Percentiles rank a stretch among this genome's conserved stretches.
Evolutionary conservation across 2,113 vertebrate genomes (phyloP).

Genomic region (Rhea americana): DNA sequence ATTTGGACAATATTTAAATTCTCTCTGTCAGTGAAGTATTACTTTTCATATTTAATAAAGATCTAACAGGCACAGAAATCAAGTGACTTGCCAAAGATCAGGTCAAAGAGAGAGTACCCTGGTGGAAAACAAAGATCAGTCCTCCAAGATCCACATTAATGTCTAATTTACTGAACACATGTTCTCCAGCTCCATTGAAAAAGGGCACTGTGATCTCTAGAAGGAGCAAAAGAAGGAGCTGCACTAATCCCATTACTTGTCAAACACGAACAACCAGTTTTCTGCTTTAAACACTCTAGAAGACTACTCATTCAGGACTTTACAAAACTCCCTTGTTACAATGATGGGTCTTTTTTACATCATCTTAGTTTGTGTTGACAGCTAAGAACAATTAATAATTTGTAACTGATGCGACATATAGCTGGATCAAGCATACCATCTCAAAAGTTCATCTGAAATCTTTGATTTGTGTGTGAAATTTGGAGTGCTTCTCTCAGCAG

Average conservation of each 20-base stretch:
- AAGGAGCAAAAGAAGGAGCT: background rate
- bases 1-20: background rate
- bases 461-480: background rate
- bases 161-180: background rate
- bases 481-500: background rate
- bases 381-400: background rate
- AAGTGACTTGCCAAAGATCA: background rate
- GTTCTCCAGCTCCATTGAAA: background rate
- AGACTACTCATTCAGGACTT: background rate
- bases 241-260: background rate
- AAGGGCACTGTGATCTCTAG: background rate
- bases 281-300: background rate
- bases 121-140: background rate
- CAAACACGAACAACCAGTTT: background rate
- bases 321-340: background rate
- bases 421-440: background rate
- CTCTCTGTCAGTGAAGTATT: background rate
- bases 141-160: background rate
- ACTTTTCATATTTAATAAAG: background rate
- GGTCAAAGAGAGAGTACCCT: background rate
- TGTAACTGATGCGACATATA: background rate
- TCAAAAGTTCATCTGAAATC: background rate
- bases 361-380: background rate
- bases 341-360: background rate
- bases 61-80: background rate